Evolutionary conservation across 2,113 vertebrate species (phyloP).

Genomic region (Callorhinus ursinus): DNA sequence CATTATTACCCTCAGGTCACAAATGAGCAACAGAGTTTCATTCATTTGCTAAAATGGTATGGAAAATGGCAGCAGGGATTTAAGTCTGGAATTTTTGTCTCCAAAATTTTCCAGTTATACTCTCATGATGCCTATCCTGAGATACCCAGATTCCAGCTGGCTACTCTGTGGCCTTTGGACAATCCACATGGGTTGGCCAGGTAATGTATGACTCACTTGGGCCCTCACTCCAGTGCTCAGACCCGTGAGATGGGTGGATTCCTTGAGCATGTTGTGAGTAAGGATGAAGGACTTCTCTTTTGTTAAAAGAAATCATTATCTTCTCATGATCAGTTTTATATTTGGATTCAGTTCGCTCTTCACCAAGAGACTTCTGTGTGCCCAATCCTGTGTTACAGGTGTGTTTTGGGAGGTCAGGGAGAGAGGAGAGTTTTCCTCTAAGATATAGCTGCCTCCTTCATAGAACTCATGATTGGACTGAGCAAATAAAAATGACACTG

Average conservation of each 20-base stretch:
- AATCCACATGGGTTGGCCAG: not conserved
- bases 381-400: not conserved
- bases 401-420: not conserved
- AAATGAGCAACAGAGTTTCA: not conserved
- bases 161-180: not conserved
- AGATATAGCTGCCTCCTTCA: not conserved
- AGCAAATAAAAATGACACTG: not conserved
- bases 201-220: not conserved
- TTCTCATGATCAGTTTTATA: not conserved
- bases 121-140: not conserved
- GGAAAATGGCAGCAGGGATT: not conserved
- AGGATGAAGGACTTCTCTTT: not conserved
- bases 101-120: not conserved
- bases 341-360: not conserved
- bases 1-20: not conserved
- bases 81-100: not conserved
- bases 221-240: not conserved
- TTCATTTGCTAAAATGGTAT: not conserved
- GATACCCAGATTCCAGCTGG: not conserved
- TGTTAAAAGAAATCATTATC: not conserved
- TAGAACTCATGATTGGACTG: not conserved
- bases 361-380: not conserved
- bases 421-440: not conserved
- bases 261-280: not conserved
- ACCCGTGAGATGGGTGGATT: not conserved